Conservation (phyloP, 2,113 vertebrate genomes). For the Odocoileus virginianus region DNA sequence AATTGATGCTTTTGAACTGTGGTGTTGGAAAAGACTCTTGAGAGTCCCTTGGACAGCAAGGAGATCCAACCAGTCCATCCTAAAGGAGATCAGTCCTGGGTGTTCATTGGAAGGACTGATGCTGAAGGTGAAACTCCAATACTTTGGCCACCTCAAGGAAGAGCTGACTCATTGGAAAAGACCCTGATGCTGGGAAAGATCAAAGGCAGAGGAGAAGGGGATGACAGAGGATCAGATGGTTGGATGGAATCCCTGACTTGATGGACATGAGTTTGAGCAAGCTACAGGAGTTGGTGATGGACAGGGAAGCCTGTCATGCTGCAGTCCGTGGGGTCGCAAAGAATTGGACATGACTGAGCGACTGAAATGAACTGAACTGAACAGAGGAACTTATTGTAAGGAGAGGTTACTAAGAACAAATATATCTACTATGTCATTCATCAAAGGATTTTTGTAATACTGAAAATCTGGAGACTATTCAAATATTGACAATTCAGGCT, state of each 20-base stretch:
- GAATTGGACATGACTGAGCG: rapidly evolving
- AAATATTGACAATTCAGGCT: neutral
- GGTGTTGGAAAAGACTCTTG: neutral
- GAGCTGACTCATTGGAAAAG: neutral
- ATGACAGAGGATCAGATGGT: neutral
- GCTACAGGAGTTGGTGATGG: neutral
- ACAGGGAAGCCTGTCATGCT: neutral
- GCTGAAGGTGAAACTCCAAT: neutral
- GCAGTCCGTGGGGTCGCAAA: neutral
- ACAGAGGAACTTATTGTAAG: neutral
- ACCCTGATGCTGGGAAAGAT: neutral
- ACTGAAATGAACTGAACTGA: neutral
- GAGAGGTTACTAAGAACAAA: neutral
- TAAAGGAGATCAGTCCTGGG: neutral
- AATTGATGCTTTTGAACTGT: neutral
- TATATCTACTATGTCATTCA: neutral
- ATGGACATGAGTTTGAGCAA: neutral
- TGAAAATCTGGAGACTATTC: neutral
- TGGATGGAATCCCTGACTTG: neutral
- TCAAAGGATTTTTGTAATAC: neutral
- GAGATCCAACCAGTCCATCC: neutral
- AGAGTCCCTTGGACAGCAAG: neutral
- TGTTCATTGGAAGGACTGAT: neutral
- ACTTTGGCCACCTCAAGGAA: neutral
- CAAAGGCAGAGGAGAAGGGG: neutral